Conservation (phyloP, 2,797 vertebrate genomes). For the Harpagifer antarcticus region DNA sequence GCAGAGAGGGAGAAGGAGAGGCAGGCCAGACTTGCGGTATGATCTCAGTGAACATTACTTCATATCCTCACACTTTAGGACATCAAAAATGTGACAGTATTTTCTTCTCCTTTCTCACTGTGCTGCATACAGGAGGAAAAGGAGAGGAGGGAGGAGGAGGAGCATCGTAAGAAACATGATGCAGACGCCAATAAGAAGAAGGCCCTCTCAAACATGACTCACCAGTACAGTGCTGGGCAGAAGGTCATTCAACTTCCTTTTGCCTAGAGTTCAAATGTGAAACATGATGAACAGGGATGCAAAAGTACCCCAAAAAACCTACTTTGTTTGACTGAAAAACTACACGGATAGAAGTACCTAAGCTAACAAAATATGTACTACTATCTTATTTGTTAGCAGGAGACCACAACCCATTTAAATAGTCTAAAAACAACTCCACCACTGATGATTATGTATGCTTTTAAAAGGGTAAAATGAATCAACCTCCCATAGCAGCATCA, state of each 20-base stretch:
- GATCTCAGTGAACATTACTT: constrained; percentile 19
- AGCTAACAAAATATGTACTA: background rate
- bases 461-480: too few species aligned
- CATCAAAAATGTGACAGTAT: background rate
- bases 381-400: background rate
- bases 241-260: constrained; percentile 83
- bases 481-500: background rate
- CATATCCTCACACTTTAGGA: background rate
- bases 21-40: constrained; percentile 92
- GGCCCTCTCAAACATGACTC: constrained; percentile 94
- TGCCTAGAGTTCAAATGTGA: background rate
- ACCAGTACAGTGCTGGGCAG: constrained; percentile 91
- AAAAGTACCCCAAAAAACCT: background rate
- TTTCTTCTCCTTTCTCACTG: background rate
- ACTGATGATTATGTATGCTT: background rate
- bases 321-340: too few species aligned
- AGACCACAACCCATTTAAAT: background rate
- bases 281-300: background rate
- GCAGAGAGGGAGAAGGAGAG: constrained; percentile 95
- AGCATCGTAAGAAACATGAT: constrained; percentile 90
- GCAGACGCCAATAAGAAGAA: constrained; percentile 98
- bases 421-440: background rate
- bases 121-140: constrained; percentile 91
- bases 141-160: constrained; percentile 92
- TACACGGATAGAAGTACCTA: background rate